phyloP scores from a whole-genome alignment of 2,113 vertebrate genomes.

The Grammomys surdaster region DNA sequence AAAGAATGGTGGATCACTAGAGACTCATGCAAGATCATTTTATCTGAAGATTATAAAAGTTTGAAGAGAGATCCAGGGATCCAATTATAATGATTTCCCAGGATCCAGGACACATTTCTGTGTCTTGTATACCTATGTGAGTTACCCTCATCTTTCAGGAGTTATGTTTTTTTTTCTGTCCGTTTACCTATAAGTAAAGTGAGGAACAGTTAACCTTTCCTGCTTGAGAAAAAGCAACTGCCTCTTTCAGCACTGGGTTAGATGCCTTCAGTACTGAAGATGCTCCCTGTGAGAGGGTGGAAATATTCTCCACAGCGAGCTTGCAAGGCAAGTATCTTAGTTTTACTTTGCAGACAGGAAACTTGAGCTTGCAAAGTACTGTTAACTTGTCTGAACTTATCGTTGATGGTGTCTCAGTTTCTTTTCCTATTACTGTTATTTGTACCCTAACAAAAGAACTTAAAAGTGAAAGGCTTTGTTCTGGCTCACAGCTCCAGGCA shows the following conservation, averaged over 20 bases:
- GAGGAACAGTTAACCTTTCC: no score
- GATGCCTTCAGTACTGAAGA: not conserved
- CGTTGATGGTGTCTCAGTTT: not conserved
- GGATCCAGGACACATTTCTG: not conserved
- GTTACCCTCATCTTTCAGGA: not conserved
- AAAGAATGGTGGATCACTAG: not conserved
- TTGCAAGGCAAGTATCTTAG: not conserved
- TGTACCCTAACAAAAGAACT: not conserved
- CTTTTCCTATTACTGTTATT: not conserved
- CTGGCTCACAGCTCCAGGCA: not conserved
- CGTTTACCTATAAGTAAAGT: rapidly evolving
- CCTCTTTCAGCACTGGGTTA: not conserved
- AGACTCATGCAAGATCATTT: not conserved
- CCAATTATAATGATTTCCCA: not conserved
- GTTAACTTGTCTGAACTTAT: not conserved
- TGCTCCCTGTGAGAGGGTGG: not conserved
- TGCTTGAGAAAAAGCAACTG: rapidly evolving
- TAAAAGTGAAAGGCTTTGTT: not conserved
- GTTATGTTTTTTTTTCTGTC: not conserved
- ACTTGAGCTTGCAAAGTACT: not conserved
- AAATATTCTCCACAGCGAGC: not conserved
- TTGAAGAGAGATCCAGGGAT: not conserved
- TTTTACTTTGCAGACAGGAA: not conserved
- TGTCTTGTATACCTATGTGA: no score
- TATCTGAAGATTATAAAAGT: not conserved